Base-by-base conservation (phyloP, 2,888 invertebrate species). In the Chirona hameri region DNA sequence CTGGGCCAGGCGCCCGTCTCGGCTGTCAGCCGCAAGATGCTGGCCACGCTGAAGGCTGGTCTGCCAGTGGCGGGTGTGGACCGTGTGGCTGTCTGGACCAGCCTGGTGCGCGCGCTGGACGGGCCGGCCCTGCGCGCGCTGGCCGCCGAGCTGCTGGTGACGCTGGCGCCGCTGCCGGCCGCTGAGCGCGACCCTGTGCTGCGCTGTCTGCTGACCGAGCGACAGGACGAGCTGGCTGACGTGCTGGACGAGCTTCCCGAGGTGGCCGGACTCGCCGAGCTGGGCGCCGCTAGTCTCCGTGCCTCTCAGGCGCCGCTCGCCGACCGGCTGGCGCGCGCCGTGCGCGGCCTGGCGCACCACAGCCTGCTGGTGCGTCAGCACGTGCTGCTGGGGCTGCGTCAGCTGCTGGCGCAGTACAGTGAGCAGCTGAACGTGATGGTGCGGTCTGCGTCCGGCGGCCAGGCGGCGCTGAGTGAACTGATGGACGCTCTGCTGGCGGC, bases 11-110 rank as follows among this genome's bases (percentile, higher is more conserved):
- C 12, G 7, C n/a, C 24, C 57, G 82, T 55, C 27, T 65, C 79
- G 24, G 46, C 82, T 3, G 39, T 39, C 52, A 52, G 57, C 55
- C 39, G 79, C 14, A 82, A 79, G 76, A 52, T 82, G 82, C 31
- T 82, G 82, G 79, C 82, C 39, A 82, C 82, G 39, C 82, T 82
- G 24, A 57, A 69, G 31, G 60, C 60, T 24, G 79, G 79, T 5
- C 60, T 79, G 29, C n/a, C 79, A 0, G 52, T 55, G n/a, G 18
- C 72, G 10, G n/a, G 29, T 5, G 10, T 12, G 24, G 76, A 55
- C 21, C 79, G 60, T 3, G 24, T 46, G 0, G 31, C n/a, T 5
- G 60, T 48, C 39, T 82, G 79, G 27, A 1, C 27, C 18, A 5
- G 31, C 27, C 46, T 82, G 76, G 46, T 79, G 46, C 82, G 79